Percentiles rank a stretch among this genome's conserved stretches.
These are phyloP conservation scores for Hylia prasina DNA, from an alignment of 2,113 vertebrate species.

Conservation along the genomic window DNA sequence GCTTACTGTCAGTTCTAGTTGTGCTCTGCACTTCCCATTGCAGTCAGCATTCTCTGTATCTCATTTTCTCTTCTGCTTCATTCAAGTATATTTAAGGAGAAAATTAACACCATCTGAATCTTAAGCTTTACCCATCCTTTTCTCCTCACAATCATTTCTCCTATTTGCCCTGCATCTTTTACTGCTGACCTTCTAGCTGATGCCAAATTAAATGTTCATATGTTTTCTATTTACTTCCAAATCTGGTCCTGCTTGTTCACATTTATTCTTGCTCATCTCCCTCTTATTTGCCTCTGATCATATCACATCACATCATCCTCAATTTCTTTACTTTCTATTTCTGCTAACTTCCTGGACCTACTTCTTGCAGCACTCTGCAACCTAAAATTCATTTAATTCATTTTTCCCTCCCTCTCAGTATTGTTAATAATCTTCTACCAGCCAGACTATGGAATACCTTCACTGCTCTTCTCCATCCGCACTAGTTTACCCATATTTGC, in stretches of 20 bases:
- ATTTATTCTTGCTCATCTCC: conserved; percentile 19
- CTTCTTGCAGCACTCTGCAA: background rate
- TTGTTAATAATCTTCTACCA: background rate
- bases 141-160: background rate
- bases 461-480: background rate
- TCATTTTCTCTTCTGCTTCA: conserved; percentile 18
- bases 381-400: background rate
- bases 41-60: conserved; percentile 7
- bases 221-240: conserved; percentile 15
- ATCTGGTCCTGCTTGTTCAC: background rate
- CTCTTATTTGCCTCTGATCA: background rate
- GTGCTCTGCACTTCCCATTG: background rate
- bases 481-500: background rate
- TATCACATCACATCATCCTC: conserved; percentile 16
- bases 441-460: background rate
- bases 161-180: conserved; percentile 12
- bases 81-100: conserved; percentile 36
- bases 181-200: background rate
- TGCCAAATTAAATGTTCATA: conserved; percentile 24
- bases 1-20: conserved; percentile 15
- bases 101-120: conserved; percentile 20
- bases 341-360: background rate
- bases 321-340: background rate
- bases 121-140: background rate
- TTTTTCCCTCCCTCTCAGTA: background rate